Percentiles rank a stretch among this genome's conserved stretches.
Conservation (phyloP, 2,113 vertebrate genomes). For the Psittacula cyanocephala region DNA sequence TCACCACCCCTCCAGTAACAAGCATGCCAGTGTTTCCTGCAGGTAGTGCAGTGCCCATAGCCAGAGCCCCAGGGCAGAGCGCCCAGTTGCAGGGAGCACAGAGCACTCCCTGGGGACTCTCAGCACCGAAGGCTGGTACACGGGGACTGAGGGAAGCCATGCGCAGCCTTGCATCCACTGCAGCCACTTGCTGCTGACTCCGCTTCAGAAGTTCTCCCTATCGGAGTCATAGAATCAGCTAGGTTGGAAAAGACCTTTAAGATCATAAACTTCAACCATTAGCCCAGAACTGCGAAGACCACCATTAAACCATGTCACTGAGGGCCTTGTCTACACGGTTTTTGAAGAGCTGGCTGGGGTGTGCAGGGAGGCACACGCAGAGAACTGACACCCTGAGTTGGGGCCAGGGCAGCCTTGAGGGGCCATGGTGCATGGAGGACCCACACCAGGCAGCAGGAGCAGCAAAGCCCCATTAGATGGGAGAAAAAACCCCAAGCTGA, state of each 20-base stretch:
- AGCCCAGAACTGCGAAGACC: background rate
- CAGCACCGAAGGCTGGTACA: background rate
- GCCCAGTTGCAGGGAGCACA: fast-evolving
- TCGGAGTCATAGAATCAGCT: background rate
- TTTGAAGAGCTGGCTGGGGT: background rate
- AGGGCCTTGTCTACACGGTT: background rate
- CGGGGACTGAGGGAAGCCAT: fast-evolving
- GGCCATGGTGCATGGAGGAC: background rate
- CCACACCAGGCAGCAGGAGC: fast-evolving
- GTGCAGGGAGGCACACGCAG: fast-evolving
- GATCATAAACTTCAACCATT: background rate
- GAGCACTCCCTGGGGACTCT: background rate
- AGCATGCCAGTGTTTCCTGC: background rate
- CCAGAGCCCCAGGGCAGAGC: fast-evolving
- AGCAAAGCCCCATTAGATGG: background rate
- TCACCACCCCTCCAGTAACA: background rate
- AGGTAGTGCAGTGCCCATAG: fast-evolving
- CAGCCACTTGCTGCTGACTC: background rate
- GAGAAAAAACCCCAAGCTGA: background rate
- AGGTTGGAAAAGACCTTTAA: background rate
- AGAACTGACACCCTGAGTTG: fast-evolving
- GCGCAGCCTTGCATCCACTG: background rate
- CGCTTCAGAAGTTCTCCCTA: background rate
- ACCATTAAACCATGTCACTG: background rate
- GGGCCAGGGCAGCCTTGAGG: background rate